Evolutionary conservation across 2,888 invertebrate species (phyloP), one percentile per base, ranked within the genome.

Genomic region (Drosophila bunnanda): DNA sequence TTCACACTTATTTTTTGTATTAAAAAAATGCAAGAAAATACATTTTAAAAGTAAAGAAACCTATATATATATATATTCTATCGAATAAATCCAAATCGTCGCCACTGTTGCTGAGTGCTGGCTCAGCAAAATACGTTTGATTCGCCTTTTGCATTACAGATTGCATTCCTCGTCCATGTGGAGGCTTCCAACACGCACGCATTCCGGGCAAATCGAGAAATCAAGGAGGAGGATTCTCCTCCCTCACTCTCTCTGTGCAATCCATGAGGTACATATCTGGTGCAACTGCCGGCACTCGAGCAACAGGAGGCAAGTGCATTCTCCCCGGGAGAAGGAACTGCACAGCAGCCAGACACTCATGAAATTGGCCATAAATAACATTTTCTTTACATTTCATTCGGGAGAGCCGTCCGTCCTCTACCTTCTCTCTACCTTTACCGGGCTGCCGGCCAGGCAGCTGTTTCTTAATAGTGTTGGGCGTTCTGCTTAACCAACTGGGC

Each of bases 381-480:
- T 88, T 89, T 87, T 87, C 89, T 79, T 88, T 88, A 87, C 88
- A 87, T 89, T 89, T 89, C 85, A 89, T 88, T 84, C 88, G 84
- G 84, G 71, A 74, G 76, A 71, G 44, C 44, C 39, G 28, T 5
- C 20, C 20, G 15, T 20, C 32, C 50, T 38, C 55, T 55, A 55
- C 54, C 46, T 48, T 38, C 60, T 28, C 46, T 30, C 28, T 30
- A 46, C 48, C 48, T 50, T 20, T 32, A 20, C 50, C 32, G 28
- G 28, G 46, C n/a, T 25, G 36, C 0, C 8, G 1, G n/a, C 10
- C 17, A 12, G 46, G 28, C 61, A 44, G 28, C 55, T 66, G 74
- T 50, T 71, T 64, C 72, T 76, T 76, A 62, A 69, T 81, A 48
- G 69, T 75, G 71, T 69, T 64, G 77, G 78, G 20, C 56, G 56